These are phyloP conservation scores for Sialia sialis DNA, from an alignment of 2,113 vertebrate species.

Conservation along the genomic window DNA sequence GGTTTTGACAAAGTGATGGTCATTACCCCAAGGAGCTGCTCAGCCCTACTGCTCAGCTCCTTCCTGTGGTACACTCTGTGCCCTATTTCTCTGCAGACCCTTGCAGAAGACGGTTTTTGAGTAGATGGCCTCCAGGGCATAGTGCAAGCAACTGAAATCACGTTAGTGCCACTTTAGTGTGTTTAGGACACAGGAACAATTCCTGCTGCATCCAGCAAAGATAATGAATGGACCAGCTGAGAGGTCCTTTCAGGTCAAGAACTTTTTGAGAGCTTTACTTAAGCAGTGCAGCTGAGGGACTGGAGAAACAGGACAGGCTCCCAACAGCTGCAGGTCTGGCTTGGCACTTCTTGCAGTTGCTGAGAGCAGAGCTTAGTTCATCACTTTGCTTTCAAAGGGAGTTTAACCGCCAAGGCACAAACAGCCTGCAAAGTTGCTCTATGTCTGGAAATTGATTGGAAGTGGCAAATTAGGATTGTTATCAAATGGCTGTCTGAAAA, in stretches of 20 bases:
- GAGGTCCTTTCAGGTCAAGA: not conserved
- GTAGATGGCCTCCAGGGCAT: not conserved
- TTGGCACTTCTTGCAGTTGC: not conserved
- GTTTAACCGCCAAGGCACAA: not conserved
- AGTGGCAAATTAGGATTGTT: slow-evolving; percentile 1
- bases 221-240: not conserved
- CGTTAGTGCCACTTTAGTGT: fast-evolving
- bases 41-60: not conserved
- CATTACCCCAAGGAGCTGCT: not conserved
- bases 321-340: not conserved
- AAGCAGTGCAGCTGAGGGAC: not conserved
- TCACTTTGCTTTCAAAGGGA: not conserved
- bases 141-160: not conserved
- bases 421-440: not conserved
- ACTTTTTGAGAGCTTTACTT: not conserved
- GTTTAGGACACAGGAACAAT: not conserved
- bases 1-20: not conserved
- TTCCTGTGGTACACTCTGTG: not conserved
- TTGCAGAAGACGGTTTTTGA: not conserved
- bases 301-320: not conserved
- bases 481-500: slow-evolving; percentile 4
- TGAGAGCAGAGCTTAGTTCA: not conserved
- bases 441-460: not conserved
- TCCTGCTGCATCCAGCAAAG: not conserved
- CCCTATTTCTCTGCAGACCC: not conserved